phyloP scores from a whole-genome alignment of 2,113 vertebrate species.

The Laticauda colubrina region DNA sequence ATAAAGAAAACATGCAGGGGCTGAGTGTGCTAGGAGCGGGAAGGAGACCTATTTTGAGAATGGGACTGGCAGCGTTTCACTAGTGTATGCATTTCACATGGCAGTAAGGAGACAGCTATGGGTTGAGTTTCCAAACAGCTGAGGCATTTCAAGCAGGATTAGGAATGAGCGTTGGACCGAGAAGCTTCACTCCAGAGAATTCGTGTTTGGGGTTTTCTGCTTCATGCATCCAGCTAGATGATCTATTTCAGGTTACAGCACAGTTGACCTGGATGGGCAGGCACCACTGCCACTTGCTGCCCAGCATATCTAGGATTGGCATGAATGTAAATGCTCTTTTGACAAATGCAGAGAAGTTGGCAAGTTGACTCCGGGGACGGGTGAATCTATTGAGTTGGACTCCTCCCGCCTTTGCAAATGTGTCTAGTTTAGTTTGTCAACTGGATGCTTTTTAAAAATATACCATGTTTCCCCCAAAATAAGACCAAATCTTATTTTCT shows the following conservation, averaged over 20 bases:
- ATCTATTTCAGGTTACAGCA: background rate
- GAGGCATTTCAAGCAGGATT: conserved; percentile 42
- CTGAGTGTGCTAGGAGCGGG: background rate
- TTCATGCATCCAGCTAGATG: background rate
- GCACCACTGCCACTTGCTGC: background rate
- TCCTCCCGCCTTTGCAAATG: background rate
- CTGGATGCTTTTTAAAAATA: background rate
- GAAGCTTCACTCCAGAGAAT: background rate
- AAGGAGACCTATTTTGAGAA: conserved; percentile 78
- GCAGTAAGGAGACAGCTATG: conserved; percentile 58
- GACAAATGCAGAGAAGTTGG: background rate
- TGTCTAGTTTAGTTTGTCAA: background rate
- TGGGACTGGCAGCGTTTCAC: conserved; percentile 45
- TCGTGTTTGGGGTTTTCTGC: background rate
- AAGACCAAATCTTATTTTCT: too few relatives aligned
- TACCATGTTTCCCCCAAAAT: too few relatives aligned
- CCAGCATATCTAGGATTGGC: background rate
- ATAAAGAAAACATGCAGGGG: background rate
- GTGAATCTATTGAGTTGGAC: background rate
- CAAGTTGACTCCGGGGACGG: background rate
- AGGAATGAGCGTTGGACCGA: background rate
- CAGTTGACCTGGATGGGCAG: background rate
- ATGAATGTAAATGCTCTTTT: background rate
- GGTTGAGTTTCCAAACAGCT: conserved; percentile 57
- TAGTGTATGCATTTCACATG: conserved; percentile 71